Conservation (phyloP, 2,113 vertebrate species). For the Nothobranchius furzeri region DNA sequence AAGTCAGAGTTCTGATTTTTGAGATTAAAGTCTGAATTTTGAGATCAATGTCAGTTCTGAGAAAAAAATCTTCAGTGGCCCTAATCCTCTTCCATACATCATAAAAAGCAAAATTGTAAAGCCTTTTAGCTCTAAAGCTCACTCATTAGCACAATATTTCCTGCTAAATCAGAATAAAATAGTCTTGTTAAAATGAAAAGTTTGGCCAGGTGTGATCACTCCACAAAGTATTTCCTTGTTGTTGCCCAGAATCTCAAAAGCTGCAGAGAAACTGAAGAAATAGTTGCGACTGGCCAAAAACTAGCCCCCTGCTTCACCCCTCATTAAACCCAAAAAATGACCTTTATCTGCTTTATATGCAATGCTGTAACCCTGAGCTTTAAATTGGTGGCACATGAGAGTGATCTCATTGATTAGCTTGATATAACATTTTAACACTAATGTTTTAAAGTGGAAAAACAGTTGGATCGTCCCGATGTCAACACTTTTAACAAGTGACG, state of each 20-base stretch:
- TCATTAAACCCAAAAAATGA: neutral
- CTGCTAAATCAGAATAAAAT: slow-evolving; percentile 4
- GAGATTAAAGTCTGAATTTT: too few relatives aligned
- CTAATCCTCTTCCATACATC: too few relatives aligned
- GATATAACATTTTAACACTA: too few relatives aligned
- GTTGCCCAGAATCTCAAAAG: neutral
- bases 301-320: neutral
- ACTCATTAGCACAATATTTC: neutral
- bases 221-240: neutral
- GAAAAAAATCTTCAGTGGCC: too few relatives aligned
- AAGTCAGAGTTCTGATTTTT: too few relatives aligned
- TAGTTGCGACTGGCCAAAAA: neutral
- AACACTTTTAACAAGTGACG: neutral
- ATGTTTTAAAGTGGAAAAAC: neutral
- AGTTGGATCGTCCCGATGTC: neutral
- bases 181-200: slow-evolving; percentile 7
- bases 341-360: neutral
- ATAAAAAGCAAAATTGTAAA: neutral
- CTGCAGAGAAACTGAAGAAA: neutral
- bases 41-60: too few relatives aligned
- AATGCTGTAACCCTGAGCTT: neutral
- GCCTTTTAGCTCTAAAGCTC: neutral
- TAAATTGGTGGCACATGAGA: neutral
- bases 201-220: neutral
- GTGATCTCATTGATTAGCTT: neutral